Evolutionary conservation across 2,888 invertebrate genomes (phyloP), one percentile per base, ranked within the genome.

Genomic region (Epicampocera succincta): DNA sequence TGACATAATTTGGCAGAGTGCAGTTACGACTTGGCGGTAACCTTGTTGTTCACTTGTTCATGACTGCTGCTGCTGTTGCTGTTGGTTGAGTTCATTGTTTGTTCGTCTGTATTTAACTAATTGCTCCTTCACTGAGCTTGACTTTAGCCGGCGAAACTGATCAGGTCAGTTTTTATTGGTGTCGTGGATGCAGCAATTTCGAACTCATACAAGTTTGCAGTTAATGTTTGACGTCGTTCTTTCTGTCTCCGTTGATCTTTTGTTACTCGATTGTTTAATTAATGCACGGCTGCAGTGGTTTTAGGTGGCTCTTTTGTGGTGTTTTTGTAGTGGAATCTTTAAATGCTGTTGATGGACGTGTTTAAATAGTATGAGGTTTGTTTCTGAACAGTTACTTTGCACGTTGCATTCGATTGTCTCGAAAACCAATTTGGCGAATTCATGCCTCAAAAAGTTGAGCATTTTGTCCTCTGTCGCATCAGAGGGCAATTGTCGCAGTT

Each of bases 211-310:
- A 42, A 2, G 42, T 33, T n/a, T 19, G 56, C 13, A 48, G 25
- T 50, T 29, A 50, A 42, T 61, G 12, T 44, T 54, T 52, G n/a
- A 15, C 13, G 68, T 50, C 19, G 50, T 29, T 54, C 17, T 13
- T 56, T 29, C 68, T 54, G 52, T 48, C 58, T 33, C 40, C 71
- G 29, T 46, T 48, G 63, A 48, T 73, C 52, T 56, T 60, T 74
- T 74, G 61, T 56, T 61, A 48, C 61, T 66, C 76, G 76, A 76
- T 80, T 76, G 54, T 60, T 72, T 80, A 80, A 80, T 80, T 80
- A 71, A 72, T 76, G 48, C 56, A 29, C 40, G 42, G 3, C 17
- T 52, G 38, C 12, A 46, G 9, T 15, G 12, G 17, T 21, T 44
- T 60, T 40, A 61, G 61, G 50, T 46, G 12, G 21, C 15, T 11